A percentile compares a stretch with the other conserved stretches of the same genome.
These are phyloP conservation scores for Pandemis cinnamomeana DNA, from an alignment of 2,888 invertebrate species.

Conservation along the genomic window DNA sequence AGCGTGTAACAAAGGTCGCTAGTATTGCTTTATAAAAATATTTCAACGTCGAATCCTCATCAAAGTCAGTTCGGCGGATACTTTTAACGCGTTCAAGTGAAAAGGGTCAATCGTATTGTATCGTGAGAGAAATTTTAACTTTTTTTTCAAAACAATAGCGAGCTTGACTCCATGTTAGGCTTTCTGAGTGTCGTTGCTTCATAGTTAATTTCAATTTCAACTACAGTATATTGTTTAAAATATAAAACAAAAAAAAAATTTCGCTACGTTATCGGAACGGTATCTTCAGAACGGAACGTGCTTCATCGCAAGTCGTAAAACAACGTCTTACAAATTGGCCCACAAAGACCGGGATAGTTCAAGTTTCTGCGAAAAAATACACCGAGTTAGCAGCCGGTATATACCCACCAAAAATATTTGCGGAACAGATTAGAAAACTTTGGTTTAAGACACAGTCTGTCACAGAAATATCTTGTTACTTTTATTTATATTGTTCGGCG, in stretches of 20 bases:
- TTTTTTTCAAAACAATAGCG: background rate
- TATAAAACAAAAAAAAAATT: background rate
- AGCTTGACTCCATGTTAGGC: no score
- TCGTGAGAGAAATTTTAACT: background rate
- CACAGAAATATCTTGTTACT: slow-evolving; percentile 1
- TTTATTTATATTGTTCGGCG: slow-evolving; percentile 9
- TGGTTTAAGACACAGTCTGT: slow-evolving; percentile 8
- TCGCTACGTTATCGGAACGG: background rate
- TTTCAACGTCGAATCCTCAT: slow-evolving; percentile 25
- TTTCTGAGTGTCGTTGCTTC: no score
- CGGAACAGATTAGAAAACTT: slow-evolving; percentile 24
- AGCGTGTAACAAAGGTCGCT: background rate
- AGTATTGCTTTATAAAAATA: slow-evolving; percentile 4
- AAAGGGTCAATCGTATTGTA: background rate
- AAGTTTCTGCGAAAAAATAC: slow-evolving; percentile 9
- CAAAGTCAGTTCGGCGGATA: slow-evolving; percentile 24
- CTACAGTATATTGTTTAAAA: no score
- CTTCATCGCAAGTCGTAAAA: background rate
- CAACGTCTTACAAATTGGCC: slow-evolving; percentile 3
- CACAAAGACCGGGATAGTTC: slow-evolving; percentile 16
- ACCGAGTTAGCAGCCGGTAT: background rate
- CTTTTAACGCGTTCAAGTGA: background rate
- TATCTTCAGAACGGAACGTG: background rate
- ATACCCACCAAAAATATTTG: slow-evolving; percentile 24
- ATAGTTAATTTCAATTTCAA: no score